phyloP scores from a whole-genome alignment of 2,113 vertebrate genomes.

The Geococcyx californianus region DNA sequence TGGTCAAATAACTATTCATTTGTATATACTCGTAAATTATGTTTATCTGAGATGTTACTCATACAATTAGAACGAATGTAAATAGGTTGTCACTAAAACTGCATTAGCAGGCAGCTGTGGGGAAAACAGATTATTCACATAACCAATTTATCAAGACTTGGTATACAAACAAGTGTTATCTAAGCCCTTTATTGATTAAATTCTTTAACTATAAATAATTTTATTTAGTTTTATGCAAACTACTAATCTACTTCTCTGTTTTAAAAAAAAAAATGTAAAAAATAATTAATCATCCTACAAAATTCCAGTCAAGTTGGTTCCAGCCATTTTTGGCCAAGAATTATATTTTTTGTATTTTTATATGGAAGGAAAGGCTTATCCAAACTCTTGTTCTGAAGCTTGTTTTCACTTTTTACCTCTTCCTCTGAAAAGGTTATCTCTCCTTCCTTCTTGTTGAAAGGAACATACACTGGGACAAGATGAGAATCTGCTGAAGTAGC shows the following conservation, averaged over 20 bases:
- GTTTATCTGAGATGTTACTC: slow-evolving; percentile 7
- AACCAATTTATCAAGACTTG: slow-evolving; percentile 7
- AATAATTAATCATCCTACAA: not conserved
- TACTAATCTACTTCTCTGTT: not conserved
- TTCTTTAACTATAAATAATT: not conserved
- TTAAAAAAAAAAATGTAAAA: not conserved
- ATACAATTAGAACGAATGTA: not conserved
- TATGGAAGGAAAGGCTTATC: fast-evolving
- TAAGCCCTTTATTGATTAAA: not conserved
- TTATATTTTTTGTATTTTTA: not conserved
- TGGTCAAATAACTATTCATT: slow-evolving; percentile 16
- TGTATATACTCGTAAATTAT: not conserved
- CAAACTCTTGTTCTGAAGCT: not conserved
- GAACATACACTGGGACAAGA: not conserved
- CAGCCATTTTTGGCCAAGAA: not conserved
- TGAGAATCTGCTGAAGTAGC: not conserved
- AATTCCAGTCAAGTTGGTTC: not conserved
- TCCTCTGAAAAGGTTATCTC: not conserved
- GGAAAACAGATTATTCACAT: slow-evolving; percentile 9
- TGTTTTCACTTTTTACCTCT: not conserved
- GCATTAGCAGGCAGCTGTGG: not conserved
- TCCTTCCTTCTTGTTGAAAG: not conserved
- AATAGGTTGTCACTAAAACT: slow-evolving; percentile 18
- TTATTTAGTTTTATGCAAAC: not conserved
- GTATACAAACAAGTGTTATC: not conserved